Conservation (phyloP, 2,797 vertebrate genomes). For the Sebastiscus albofasciatus region DNA sequence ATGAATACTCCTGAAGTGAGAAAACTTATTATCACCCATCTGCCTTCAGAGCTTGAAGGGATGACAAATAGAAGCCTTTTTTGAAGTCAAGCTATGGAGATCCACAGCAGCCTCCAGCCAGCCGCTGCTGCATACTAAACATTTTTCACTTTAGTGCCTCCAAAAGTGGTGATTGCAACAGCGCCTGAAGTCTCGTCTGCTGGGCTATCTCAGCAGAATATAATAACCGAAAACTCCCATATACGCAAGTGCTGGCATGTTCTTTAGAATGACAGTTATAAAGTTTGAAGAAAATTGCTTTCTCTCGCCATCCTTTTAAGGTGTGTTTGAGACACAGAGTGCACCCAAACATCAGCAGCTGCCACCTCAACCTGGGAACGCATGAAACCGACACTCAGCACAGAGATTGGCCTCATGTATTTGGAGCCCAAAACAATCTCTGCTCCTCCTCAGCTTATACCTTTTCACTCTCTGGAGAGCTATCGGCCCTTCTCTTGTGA, state of each 20-base stretch:
- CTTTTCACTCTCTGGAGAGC: slow-evolving; percentile 51
- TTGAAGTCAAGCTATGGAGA: neutral
- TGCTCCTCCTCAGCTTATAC: slow-evolving; percentile 42
- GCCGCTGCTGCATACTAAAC: neutral
- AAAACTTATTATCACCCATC: neutral
- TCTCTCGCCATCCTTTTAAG: neutral
- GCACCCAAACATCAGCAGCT: slow-evolving; percentile 39
- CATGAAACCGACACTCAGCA: slow-evolving; percentile 50
- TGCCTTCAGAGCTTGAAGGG: neutral
- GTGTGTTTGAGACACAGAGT: slow-evolving; percentile 30
- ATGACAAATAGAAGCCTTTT: neutral
- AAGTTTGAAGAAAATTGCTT: slow-evolving; percentile 28
- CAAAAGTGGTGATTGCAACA: neutral
- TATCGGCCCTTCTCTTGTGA: slow-evolving; percentile 67
- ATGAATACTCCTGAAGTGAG: neutral
- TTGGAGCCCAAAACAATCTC: slow-evolving; percentile 43
- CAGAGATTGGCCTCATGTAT: slow-evolving; percentile 22
- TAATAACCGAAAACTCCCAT: slow-evolving; percentile 1
- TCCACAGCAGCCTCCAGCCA: neutral
- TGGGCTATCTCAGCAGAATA: neutral
- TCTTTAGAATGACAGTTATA: slow-evolving; percentile 31
- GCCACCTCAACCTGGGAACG: slow-evolving; percentile 26
- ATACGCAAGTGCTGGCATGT: slow-evolving; percentile 23
- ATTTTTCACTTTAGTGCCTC: neutral
- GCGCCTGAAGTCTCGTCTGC: neutral